These are phyloP conservation scores for Calliopum simillimum DNA, from an alignment of 2,888 invertebrate genomes.

Conservation along the genomic window DNA sequence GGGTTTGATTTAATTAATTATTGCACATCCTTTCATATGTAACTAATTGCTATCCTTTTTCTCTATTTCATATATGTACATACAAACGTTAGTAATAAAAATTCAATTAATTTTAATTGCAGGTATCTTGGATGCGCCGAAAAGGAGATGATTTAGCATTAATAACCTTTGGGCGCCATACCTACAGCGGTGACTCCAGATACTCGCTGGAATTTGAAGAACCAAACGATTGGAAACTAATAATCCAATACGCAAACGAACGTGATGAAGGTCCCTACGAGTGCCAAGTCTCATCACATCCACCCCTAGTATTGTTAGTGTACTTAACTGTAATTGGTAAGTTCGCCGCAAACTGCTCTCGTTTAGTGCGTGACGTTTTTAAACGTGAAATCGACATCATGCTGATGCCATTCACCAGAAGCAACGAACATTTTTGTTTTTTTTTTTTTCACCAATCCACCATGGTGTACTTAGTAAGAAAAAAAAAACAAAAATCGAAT, in stretches of 20 bases:
- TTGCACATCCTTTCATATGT: too few relatives aligned
- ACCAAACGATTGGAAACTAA: constrained; percentile 82
- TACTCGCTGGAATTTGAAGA: constrained; percentile 78
- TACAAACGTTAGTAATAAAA: neutral
- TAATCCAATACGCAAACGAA: constrained; percentile 79
- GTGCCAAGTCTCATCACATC: constrained; percentile 84
- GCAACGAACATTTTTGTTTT: too few relatives aligned
- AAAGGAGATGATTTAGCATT: constrained; percentile 76
- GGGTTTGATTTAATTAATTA: too few relatives aligned
- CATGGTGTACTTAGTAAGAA: too few relatives aligned
- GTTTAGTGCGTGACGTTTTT: neutral
- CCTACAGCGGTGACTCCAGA: constrained; percentile 75
- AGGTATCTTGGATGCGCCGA: constrained; percentile 79
- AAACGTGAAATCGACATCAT: neutral
- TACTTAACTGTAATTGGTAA: constrained; percentile 80
- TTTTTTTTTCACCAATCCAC: too few relatives aligned
- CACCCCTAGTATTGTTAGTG: constrained; percentile 77
- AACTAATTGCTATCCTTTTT: neutral
- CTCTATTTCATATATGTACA: neutral
- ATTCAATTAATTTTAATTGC: constrained; percentile 2
- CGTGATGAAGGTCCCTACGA: constrained; percentile 83
- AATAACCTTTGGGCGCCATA: constrained; percentile 76
- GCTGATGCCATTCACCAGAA: too few relatives aligned
- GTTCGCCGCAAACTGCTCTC: constrained; percentile 53
- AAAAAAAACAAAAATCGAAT: neutral